A percentile compares a stretch with the other conserved stretches of the same genome.
Conservation (phyloP, 2,113 vertebrate genomes). For the Gracilinanus agilis region DNA sequence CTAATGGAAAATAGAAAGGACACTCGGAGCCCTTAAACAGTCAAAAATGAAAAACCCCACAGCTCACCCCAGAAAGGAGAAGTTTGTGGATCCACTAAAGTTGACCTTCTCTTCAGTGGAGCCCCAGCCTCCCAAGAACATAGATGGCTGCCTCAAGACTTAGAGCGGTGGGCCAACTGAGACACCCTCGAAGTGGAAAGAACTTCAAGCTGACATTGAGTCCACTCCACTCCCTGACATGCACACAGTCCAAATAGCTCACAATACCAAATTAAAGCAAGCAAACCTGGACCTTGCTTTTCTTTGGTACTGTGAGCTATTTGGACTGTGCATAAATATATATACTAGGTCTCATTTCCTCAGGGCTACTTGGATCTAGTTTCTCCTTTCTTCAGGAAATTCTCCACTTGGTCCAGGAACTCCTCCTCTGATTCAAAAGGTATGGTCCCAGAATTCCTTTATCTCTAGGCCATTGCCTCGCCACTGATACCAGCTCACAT, state of each 20-base stretch:
- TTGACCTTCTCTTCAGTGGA: background rate
- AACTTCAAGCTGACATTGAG: background rate
- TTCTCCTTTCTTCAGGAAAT: background rate
- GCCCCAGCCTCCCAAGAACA: background rate
- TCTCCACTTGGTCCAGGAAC: background rate
- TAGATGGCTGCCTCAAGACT: background rate
- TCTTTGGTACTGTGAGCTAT: no score
- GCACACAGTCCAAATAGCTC: background rate
- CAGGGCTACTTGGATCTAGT: background rate
- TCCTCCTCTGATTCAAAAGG: background rate
- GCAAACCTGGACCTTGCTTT: no score
- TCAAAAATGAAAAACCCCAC: background rate
- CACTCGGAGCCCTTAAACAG: background rate
- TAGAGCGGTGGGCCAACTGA: background rate
- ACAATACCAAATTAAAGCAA: background rate
- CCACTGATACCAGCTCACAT: background rate
- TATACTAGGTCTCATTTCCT: background rate
- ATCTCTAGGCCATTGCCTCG: background rate
- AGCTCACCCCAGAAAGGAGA: background rate
- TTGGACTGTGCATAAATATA: no score
- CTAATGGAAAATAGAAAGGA: background rate
- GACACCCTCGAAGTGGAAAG: background rate
- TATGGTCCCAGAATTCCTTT: background rate
- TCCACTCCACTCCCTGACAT: background rate
- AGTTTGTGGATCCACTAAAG: background rate